A percentile compares a stretch with the other conserved stretches of the same genome.
phyloP scores from a whole-genome alignment of 2,113 vertebrate genomes.

The Pavo muticus region DNA sequence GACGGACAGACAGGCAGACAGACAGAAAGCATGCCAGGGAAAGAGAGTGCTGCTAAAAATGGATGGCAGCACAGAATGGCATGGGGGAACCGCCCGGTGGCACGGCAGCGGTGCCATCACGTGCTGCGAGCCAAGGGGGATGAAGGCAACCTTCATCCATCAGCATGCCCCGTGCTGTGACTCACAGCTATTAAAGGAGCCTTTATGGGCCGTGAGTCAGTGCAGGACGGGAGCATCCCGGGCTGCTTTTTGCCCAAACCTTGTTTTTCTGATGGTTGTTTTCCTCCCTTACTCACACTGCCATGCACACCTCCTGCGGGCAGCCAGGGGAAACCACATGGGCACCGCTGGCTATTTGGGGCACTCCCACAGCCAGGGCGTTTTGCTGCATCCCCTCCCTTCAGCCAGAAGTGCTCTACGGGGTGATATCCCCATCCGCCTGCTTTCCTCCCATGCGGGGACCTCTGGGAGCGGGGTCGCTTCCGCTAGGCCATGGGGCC shows the following conservation, averaged over 20 bases:
- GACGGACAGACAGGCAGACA: neutral
- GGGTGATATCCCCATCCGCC: neutral
- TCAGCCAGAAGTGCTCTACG: neutral
- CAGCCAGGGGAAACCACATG: neutral
- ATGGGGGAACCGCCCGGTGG: neutral
- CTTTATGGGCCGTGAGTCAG: conserved; percentile 12
- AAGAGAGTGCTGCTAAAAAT: neutral
- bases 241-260: conserved; percentile 12
- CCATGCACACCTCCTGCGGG: neutral
- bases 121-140: neutral
- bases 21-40: neutral
- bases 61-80: neutral
- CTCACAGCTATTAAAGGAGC: neutral
- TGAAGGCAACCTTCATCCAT: neutral
- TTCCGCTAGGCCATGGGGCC: conserved; percentile 65
- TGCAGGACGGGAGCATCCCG: neutral
- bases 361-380: no score
- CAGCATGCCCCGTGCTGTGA: neutral
- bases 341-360: neutral
- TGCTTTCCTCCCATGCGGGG: neutral
- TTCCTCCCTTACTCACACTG: neutral
- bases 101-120: neutral
- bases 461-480: conserved; percentile 41
- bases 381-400: neutral
- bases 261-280: conserved; percentile 16